phyloP scores from a whole-genome alignment of 2,888 invertebrate genomes.

The Empis livida region DNA sequence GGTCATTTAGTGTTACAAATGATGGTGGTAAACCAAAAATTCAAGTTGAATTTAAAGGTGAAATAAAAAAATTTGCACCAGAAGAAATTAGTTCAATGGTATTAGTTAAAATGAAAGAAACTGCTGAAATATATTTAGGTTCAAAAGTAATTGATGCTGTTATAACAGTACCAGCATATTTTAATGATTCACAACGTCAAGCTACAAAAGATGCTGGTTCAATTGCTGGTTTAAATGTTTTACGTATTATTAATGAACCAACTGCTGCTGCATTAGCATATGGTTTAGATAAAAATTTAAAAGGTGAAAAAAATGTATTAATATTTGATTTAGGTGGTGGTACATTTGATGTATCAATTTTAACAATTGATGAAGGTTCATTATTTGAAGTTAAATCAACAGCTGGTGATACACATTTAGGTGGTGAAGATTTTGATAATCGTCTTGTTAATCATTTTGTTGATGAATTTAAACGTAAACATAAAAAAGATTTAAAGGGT shows the following conservation, averaged over 20 bases:
- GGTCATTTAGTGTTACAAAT: slow-evolving; percentile 59
- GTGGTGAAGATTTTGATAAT: slow-evolving; percentile 69
- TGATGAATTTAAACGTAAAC: slow-evolving; percentile 64
- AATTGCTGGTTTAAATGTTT: slow-evolving; percentile 73
- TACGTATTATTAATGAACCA: slow-evolving; percentile 83
- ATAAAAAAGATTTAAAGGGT: slow-evolving; percentile 50
- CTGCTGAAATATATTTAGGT: slow-evolving; percentile 64
- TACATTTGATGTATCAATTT: slow-evolving; percentile 84
- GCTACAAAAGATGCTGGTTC: slow-evolving; percentile 83
- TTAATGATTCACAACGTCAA: slow-evolving; percentile 69
- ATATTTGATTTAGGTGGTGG: slow-evolving; percentile 75
- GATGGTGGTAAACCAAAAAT: slow-evolving; percentile 63
- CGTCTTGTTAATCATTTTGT: slow-evolving; percentile 65
- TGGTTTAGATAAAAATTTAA: slow-evolving; percentile 62
- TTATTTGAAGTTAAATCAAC: slow-evolving; percentile 70
- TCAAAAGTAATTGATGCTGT: slow-evolving; percentile 60
- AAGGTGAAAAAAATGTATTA: slow-evolving; percentile 59
- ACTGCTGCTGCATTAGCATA: slow-evolving; percentile 81
- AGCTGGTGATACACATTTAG: slow-evolving; percentile 69
- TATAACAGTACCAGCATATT: slow-evolving; percentile 73
- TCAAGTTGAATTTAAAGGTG: slow-evolving; percentile 57
- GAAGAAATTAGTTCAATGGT: slow-evolving; percentile 82
- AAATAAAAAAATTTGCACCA: slow-evolving; percentile 61
- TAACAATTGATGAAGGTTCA: slow-evolving; percentile 77
- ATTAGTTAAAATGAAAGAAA: slow-evolving; percentile 70